phyloP scores from a whole-genome alignment of 1,140 invertebrate genomes.

The Drosophila aff. region DNA sequence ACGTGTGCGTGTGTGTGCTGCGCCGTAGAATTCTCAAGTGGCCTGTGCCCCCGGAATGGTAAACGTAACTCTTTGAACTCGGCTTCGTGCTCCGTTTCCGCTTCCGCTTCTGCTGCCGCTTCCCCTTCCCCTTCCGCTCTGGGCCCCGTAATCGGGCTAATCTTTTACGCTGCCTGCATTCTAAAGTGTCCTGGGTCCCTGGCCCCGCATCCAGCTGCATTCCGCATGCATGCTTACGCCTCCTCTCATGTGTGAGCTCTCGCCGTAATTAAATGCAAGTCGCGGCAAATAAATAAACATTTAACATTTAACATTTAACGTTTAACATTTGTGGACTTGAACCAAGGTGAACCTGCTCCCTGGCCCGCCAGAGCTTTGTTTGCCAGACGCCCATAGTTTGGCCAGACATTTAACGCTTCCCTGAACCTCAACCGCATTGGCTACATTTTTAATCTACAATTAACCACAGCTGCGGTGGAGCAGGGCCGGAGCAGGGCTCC shows the following conservation, averaged over 20 bases:
- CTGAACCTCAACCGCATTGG: constrained; percentile 65
- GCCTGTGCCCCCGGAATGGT: constrained; percentile 8
- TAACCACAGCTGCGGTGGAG: constrained; percentile 71
- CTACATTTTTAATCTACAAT: constrained; percentile 85
- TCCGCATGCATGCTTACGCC: constrained; percentile 62
- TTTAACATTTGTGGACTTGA: constrained; percentile 23
- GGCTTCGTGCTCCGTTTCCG: constrained; percentile 27
- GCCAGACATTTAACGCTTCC: constrained; percentile 81
- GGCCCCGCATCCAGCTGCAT: constrained; percentile 27
- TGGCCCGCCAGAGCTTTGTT: constrained; percentile 9
- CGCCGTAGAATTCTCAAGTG: constrained; percentile 59
- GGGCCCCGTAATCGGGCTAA: constrained; percentile 72
- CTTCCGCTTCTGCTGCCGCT: constrained; percentile 38
- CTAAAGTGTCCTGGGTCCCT: constrained; percentile 53
- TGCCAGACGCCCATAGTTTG: constrained; percentile 52
- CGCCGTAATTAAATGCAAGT: constrained; percentile 64
- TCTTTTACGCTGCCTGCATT: constrained; percentile 84
- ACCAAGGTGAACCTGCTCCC: background rate
- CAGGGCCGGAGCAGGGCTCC: background rate
- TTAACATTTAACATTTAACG: constrained; percentile 14
- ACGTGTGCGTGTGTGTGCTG: background rate
- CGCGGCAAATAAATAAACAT: constrained; percentile 15
- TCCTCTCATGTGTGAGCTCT: constrained; percentile 41
- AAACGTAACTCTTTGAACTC: constrained; percentile 71
- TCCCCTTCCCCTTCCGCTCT: constrained; percentile 35